phyloP scores from a whole-genome alignment of 2,113 vertebrate species.

The Capreolus pygargus region DNA sequence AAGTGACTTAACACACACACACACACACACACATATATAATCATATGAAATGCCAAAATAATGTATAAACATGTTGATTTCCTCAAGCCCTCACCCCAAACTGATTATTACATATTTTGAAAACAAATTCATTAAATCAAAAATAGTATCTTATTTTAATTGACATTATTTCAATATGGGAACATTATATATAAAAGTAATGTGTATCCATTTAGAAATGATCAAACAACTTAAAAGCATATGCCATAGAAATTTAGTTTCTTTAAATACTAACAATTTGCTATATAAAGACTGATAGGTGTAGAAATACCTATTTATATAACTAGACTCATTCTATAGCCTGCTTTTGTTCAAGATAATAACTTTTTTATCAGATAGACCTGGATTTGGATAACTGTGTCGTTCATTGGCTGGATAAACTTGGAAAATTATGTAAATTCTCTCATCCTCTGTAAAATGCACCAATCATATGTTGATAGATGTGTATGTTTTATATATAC shows the following conservation, averaged over 20 bases:
- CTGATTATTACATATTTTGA: background rate
- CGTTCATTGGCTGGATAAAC: background rate
- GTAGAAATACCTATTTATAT: background rate
- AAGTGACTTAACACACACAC: background rate
- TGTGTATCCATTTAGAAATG: background rate
- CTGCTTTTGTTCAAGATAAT: background rate
- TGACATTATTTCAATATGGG: background rate
- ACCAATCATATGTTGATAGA: background rate
- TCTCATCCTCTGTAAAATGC: background rate
- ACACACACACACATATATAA: background rate
- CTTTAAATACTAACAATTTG: background rate
- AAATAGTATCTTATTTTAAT: background rate
- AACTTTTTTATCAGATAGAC: background rate
- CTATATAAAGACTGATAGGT: background rate
- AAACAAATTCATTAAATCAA: background rate
- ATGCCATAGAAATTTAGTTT: background rate
- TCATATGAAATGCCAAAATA: background rate
- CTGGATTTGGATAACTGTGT: background rate
- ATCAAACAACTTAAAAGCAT: background rate
- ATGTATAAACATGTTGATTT: background rate
- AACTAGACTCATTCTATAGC: background rate
- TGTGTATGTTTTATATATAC: background rate
- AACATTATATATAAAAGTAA: background rate
- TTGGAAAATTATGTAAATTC: background rate
- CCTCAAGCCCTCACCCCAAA: background rate